Evolutionary conservation across 1,140 invertebrate genomes (phyloP).

Genomic region (Ctenoplectra terminalis): DNA sequence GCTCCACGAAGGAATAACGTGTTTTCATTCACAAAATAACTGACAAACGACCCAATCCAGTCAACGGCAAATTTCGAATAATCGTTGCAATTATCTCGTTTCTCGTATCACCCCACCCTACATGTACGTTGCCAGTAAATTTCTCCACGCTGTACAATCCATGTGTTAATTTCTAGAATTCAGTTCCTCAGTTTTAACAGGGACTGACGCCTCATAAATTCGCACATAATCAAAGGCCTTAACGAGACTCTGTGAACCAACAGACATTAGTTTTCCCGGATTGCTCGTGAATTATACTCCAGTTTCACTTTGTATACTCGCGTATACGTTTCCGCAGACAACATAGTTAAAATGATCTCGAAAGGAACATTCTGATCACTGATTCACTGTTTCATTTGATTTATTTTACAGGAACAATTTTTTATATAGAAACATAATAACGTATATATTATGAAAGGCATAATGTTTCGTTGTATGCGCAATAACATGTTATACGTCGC

Average conservation of each 20-base stretch:
- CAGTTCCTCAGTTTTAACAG: neutral
- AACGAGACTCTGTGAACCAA: neutral
- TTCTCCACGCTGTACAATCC: neutral
- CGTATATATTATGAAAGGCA: no score
- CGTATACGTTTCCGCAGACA: neutral
- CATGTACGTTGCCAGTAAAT: neutral
- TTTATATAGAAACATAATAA: no score
- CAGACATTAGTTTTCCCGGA: slow-evolving; percentile 2
- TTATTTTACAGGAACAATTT: no score
- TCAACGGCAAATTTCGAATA: neutral
- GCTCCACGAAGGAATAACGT: neutral
- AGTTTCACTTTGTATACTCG: neutral
- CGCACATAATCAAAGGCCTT: slow-evolving; percentile 7
- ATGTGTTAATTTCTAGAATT: neutral
- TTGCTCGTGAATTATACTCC: neutral
- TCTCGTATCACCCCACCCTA: neutral
- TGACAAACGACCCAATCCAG: neutral
- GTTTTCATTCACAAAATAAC: neutral
- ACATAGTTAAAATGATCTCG: neutral
- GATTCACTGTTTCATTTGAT: neutral
- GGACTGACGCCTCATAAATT: neutral
- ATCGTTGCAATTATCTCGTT: neutral
- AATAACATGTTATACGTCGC: no score
- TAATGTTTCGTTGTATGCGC: no score
- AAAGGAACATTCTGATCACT: neutral